Percentiles rank a stretch among this genome's conserved stretches.
Conservation (phyloP, 2,113 vertebrate species). For the Saguinus midas region DNA sequence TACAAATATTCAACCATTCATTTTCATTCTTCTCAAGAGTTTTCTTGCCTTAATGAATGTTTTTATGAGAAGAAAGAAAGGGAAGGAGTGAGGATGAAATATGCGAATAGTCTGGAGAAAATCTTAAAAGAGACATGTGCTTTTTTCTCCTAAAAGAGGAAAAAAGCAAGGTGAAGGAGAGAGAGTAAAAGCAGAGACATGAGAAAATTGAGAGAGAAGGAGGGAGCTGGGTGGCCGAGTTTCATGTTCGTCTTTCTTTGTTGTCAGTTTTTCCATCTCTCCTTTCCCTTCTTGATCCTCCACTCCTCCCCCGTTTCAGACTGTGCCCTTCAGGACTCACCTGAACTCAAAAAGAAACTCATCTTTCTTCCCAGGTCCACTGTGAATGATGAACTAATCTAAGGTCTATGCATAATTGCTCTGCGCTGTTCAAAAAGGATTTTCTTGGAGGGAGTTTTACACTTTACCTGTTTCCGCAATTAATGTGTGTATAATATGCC, state of each 20-base stretch:
- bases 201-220: not conserved
- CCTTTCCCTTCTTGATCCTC: not conserved
- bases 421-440: constrained; percentile 22
- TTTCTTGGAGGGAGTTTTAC: constrained; percentile 47
- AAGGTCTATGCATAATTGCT: constrained; percentile 50
- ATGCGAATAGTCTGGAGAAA: not conserved
- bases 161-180: not conserved
- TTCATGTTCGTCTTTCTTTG: not conserved
- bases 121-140: not conserved
- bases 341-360: constrained; percentile 33
- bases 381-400: constrained; percentile 72
- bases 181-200: not conserved
- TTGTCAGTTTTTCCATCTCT: not conserved
- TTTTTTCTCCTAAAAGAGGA: not conserved
- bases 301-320: not conserved
- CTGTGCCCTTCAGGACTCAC: constrained; percentile 41
- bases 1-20: not conserved
- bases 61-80: not conserved
- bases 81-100: not conserved
- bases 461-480: not conserved
- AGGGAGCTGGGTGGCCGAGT: accelerated
- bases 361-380: not conserved
- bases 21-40: constrained; percentile 51
- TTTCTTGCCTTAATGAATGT: constrained; percentile 3
- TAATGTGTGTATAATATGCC: constrained; percentile 23